phyloP scores from a whole-genome alignment of 2,797 vertebrate genomes.

The Pseudochaenichthys georgianus region DNA sequence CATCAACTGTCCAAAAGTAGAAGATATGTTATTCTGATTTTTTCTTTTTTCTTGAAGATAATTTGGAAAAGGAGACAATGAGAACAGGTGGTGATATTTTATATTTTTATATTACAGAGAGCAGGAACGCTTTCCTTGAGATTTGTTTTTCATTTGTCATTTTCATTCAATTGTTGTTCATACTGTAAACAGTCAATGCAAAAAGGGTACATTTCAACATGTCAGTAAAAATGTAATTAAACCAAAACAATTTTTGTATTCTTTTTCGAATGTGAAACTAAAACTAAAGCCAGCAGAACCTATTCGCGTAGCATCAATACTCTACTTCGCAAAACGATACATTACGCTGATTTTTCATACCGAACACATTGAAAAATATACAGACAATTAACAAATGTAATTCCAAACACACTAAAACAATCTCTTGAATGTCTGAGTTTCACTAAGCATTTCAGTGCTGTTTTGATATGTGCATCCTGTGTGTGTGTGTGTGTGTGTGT shows the following conservation, averaged over 20 bases:
- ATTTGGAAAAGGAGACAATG: not conserved
- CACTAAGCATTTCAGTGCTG: slow-evolving; percentile 11
- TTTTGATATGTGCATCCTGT: slow-evolving; percentile 31
- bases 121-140: not conserved
- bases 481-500: slow-evolving; percentile 17
- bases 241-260: too few relatives aligned
- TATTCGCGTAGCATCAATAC: not conserved
- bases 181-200: too few relatives aligned
- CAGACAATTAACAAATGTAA: not conserved
- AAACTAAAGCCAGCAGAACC: not conserved
- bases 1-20: not conserved
- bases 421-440: slow-evolving; percentile 13
- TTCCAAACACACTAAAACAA: not conserved
- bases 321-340: not conserved
- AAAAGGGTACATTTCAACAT: not conserved
- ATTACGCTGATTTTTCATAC: not conserved
- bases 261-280: not conserved
- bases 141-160: too few relatives aligned
- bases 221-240: not conserved
- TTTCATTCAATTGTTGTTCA: not conserved
- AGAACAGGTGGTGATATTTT: slow-evolving; percentile 1
- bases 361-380: not conserved
- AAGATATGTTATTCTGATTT: not conserved
- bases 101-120: not conserved
- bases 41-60: not conserved